These are phyloP conservation scores for Emydoidea blandingii DNA, from an alignment of 2,797 vertebrate genomes.

Conservation along the genomic window DNA sequence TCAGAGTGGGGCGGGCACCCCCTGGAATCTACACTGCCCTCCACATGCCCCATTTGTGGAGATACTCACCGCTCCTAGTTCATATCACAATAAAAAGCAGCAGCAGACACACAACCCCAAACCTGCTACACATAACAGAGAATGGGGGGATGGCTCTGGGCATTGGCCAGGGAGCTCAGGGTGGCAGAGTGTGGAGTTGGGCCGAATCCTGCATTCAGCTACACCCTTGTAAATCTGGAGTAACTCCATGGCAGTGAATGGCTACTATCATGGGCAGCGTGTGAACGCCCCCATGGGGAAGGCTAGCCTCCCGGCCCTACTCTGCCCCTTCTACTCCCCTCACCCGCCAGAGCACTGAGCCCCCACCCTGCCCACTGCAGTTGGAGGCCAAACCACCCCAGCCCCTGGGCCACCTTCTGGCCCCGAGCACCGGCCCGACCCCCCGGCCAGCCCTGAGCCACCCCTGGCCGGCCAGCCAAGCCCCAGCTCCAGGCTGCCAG, in stretches of 20 bases:
- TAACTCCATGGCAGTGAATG: not conserved
- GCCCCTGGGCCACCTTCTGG: too few species aligned
- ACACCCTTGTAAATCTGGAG: not conserved
- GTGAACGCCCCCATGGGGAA: too few species aligned
- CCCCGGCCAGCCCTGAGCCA: too few species aligned
- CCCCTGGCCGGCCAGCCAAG: too few species aligned
- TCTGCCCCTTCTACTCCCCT: too few species aligned
- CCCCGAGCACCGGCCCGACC: too few species aligned
- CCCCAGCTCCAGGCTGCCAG: too few species aligned
- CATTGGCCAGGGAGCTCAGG: not conserved
- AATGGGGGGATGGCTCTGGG: not conserved
- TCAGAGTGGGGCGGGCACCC: not conserved
- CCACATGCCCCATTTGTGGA: not conserved
- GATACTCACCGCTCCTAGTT: not conserved
- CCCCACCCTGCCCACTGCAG: too few species aligned
- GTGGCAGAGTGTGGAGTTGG: not conserved
- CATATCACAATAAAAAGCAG: not conserved
- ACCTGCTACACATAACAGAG: not conserved
- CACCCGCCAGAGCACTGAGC: too few species aligned
- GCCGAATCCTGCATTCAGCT: not conserved
- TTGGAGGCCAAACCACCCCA: too few species aligned
- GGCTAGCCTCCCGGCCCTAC: too few species aligned
- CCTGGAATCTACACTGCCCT: not conserved
- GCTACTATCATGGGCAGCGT: too few species aligned
- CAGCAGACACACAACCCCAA: not conserved